Percentiles rank a stretch among this genome's conserved stretches.
These are phyloP conservation scores for Xestia ashworthii DNA, from an alignment of 2,888 invertebrate species.

Conservation along the genomic window DNA sequence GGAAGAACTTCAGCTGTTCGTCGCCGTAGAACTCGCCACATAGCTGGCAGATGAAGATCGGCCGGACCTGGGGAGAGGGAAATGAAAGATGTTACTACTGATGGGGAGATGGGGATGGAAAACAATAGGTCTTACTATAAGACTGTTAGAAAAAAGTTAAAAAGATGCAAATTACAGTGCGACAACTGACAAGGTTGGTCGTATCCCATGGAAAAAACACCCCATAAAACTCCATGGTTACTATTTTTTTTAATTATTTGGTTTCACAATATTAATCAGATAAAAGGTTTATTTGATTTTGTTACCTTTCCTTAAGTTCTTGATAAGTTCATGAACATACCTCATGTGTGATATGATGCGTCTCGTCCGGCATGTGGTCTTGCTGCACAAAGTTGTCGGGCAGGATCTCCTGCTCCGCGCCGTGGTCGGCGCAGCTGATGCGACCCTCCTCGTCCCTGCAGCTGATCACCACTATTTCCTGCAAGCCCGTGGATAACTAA, in stretches of 20 bases:
- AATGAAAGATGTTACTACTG: neutral
- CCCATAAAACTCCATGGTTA: no score
- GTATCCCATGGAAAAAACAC: no score
- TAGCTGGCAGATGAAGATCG: conserved; percentile 93
- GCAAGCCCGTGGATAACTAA: conserved; percentile 38
- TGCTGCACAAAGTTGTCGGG: conserved; percentile 84
- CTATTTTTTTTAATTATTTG: no score
- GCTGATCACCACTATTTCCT: conserved; percentile 86
- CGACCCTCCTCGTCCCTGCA: conserved; percentile 71
- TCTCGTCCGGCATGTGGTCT: conserved; percentile 73
- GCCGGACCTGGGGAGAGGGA: conserved; percentile 80
- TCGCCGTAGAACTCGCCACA: conserved; percentile 93
- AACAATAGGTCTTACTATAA: neutral
- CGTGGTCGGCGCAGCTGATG: conserved; percentile 78
- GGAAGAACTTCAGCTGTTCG: conserved; percentile 95
- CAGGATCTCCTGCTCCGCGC: conserved; percentile 83
- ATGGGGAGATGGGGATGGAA: neutral
- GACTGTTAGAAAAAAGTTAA: no score
- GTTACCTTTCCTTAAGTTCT: neutral
- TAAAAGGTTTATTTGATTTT: neutral
- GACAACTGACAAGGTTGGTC: no score
- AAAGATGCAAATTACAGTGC: no score
- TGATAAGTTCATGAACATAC: conserved; percentile 60
- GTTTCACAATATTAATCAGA: neutral
- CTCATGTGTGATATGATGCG: conserved; percentile 87